These are phyloP conservation scores for Sebastiscus albofasciatus DNA, from an alignment of 2,797 vertebrate species.

Conservation along the genomic window DNA sequence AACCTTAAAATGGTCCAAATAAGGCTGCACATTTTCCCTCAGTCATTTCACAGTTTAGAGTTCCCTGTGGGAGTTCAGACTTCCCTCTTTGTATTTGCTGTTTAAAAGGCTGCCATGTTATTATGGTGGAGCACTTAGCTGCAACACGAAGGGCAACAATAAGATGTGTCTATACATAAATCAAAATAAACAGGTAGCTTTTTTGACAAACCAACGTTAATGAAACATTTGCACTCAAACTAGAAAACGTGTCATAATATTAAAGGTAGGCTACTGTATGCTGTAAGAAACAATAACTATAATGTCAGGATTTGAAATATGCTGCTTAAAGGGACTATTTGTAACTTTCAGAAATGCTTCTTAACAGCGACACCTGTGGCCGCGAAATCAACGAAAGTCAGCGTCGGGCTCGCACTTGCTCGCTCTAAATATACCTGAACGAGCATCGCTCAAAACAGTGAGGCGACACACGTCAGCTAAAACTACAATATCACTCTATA, in stretches of 20 bases:
- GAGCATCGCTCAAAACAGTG: too few species aligned
- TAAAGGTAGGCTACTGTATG: not conserved
- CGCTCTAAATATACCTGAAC: too few species aligned
- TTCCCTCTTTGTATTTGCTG: not conserved
- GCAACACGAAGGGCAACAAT: not conserved
- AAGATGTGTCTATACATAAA: not conserved
- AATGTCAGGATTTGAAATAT: not conserved
- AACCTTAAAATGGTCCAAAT: not conserved
- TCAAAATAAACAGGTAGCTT: not conserved
- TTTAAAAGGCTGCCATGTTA: not conserved
- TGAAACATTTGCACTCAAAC: not conserved
- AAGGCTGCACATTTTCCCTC: not conserved
- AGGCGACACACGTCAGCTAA: too few species aligned
- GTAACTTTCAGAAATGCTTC: too few species aligned
- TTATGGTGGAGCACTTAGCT: not conserved
- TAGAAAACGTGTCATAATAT: not conserved
- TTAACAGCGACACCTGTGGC: too few species aligned
- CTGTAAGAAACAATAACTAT: not conserved
- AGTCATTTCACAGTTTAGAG: not conserved
- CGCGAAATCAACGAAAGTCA: too few species aligned
- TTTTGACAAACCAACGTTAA: constrained; percentile 3
- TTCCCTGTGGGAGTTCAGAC: not conserved
- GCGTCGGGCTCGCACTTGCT: too few species aligned
- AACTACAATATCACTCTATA: too few species aligned
- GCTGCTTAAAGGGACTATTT: not conserved